These are phyloP conservation scores for Callithrix jacchus DNA, from an alignment of 2,113 vertebrate genomes.

Conservation along the genomic window DNA sequence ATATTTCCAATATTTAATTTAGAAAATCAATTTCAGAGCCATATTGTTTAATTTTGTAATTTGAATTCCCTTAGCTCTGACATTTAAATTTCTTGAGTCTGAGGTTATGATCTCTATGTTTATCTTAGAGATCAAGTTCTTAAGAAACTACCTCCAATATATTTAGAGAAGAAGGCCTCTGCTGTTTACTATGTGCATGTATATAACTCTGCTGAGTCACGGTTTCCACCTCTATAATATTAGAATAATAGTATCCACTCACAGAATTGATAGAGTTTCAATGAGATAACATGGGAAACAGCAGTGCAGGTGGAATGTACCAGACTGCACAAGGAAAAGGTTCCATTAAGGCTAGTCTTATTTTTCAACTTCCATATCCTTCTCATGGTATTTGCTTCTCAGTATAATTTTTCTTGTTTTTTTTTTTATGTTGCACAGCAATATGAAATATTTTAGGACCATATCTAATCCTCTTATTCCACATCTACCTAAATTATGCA, in stretches of 20 bases:
- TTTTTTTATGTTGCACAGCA: background rate
- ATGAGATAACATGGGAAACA: background rate
- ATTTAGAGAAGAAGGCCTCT: background rate
- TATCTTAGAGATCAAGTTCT: background rate
- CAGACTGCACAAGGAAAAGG: background rate
- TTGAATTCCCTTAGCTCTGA: background rate
- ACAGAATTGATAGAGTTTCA: background rate
- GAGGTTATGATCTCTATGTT: background rate
- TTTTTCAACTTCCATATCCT: background rate
- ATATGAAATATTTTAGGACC: background rate
- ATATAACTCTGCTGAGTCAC: background rate
- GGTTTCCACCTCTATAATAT: background rate
- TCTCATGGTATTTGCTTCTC: background rate
- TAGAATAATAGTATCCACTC: background rate
- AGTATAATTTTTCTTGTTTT: background rate
- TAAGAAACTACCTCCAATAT: background rate
- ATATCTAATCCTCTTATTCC: background rate
- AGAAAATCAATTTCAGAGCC: background rate
- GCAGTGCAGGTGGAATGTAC: background rate
- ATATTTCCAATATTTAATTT: background rate
- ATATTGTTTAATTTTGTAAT: slow-evolving; percentile 23
- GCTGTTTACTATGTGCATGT: background rate
- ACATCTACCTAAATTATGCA: background rate
- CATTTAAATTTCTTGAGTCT: slow-evolving; percentile 1
- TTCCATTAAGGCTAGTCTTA: background rate